Conservation (phyloP, 2,888 invertebrate species). For the Tipula helvola region DNA sequence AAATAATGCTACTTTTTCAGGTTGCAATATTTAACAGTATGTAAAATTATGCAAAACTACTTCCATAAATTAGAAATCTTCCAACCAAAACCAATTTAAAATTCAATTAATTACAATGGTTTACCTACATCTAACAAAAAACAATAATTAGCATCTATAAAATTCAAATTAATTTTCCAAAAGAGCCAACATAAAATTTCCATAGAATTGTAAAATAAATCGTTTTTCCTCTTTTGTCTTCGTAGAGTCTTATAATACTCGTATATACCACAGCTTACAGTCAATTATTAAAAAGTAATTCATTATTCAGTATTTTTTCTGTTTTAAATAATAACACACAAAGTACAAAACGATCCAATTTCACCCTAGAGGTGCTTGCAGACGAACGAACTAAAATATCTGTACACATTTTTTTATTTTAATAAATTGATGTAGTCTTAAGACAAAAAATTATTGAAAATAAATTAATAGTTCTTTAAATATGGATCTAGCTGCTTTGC, state of each 20-base stretch:
- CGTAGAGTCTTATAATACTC: not conserved
- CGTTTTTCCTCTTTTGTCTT: not conserved
- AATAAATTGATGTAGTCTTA: not conserved
- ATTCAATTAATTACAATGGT: not conserved
- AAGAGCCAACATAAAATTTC: not conserved
- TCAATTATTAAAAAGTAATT: not conserved
- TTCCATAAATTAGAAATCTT: not conserved
- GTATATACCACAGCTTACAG: not conserved
- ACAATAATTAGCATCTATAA: not conserved
- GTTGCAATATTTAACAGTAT: not conserved
- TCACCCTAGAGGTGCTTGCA: not conserved
- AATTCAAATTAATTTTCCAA: not conserved
- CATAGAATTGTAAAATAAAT: not conserved
- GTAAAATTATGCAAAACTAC: not conserved
- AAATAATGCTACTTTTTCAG: not conserved
- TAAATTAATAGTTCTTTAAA: constrained; percentile 4
- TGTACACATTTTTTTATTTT: not conserved
- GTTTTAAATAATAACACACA: not conserved
- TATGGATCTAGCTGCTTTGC: not conserved
- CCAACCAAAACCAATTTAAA: not conserved
- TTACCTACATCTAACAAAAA: not conserved
- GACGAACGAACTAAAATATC: not conserved
- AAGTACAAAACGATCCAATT: not conserved
- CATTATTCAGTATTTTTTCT: not conserved
- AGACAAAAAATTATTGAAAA: not conserved